These are phyloP conservation scores for Nettapus auritus DNA, from an alignment of 2,113 vertebrate genomes.

Conservation along the genomic window DNA sequence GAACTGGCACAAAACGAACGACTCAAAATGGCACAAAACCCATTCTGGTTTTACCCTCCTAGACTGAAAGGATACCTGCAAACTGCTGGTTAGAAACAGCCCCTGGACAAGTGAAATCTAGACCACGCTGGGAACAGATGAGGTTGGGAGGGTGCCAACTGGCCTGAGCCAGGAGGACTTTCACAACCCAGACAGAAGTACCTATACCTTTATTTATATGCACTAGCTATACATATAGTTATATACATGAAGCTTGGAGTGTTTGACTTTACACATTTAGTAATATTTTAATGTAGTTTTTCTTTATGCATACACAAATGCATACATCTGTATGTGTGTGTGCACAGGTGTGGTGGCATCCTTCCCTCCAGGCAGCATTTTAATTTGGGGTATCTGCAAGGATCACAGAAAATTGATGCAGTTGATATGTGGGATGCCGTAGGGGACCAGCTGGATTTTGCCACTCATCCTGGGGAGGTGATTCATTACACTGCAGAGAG, in stretches of 20 bases:
- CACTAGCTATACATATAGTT: too few relatives aligned
- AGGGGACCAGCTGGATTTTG: background rate
- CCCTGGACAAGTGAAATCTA: background rate
- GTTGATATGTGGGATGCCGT: background rate
- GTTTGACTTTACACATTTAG: background rate
- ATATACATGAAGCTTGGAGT: too few relatives aligned
- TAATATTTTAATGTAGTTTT: background rate
- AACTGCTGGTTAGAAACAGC: background rate
- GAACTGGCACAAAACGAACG: background rate
- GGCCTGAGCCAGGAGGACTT: background rate
- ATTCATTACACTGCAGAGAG: background rate
- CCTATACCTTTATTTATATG: background rate
- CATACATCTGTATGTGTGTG: fast-evolving
- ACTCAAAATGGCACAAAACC: background rate
- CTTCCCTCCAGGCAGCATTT: background rate
- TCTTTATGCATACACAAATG: fast-evolving
- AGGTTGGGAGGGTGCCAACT: background rate
- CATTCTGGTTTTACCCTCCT: background rate
- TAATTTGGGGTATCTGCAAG: background rate
- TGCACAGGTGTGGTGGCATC: fast-evolving
- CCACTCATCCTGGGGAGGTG: background rate
- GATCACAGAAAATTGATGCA: background rate
- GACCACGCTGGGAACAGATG: background rate
- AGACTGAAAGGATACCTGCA: background rate
- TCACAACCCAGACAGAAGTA: background rate